Percentiles rank a stretch among this genome's conserved stretches.
Evolutionary conservation across 2,113 vertebrate genomes (phyloP).

Genomic region (Poecilia latipinna): DNA sequence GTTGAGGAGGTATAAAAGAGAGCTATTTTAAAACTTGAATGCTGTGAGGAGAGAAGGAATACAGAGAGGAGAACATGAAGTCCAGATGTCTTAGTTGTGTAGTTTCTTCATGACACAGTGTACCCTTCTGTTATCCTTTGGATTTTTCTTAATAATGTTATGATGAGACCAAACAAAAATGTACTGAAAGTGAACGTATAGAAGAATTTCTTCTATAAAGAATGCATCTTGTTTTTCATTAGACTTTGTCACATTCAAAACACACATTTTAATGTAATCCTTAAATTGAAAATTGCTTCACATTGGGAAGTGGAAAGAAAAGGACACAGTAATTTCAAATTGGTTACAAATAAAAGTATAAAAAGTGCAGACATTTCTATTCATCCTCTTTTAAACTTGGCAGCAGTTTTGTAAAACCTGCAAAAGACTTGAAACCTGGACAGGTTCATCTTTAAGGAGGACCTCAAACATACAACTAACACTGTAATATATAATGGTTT

Average conservation of each 20-base stretch:
- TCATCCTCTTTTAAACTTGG: too few relatives aligned
- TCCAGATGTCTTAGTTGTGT: conserved; percentile 40
- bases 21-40: conserved; percentile 70
- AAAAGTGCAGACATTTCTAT: too few relatives aligned
- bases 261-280: neutral
- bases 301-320: neutral
- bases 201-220: neutral
- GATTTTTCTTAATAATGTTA: neutral
- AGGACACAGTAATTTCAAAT: too few relatives aligned
- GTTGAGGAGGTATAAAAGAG: conserved; percentile 51
- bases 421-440: too few relatives aligned
- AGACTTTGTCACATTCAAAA: neutral
- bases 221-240: too few relatives aligned
- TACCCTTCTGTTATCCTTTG: conserved; percentile 6
- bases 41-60: conserved; percentile 54
- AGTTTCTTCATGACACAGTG: conserved; percentile 14
- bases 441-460: too few relatives aligned
- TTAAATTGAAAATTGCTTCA: neutral
- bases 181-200: neutral
- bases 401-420: too few relatives aligned
- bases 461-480: too few relatives aligned
- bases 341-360: too few relatives aligned
- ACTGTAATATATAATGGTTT: too few relatives aligned
- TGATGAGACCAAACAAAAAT: neutral
- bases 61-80: conserved; percentile 47